Conservation (phyloP, 2,888 invertebrate genomes). For the Pheosia gnoma region DNA sequence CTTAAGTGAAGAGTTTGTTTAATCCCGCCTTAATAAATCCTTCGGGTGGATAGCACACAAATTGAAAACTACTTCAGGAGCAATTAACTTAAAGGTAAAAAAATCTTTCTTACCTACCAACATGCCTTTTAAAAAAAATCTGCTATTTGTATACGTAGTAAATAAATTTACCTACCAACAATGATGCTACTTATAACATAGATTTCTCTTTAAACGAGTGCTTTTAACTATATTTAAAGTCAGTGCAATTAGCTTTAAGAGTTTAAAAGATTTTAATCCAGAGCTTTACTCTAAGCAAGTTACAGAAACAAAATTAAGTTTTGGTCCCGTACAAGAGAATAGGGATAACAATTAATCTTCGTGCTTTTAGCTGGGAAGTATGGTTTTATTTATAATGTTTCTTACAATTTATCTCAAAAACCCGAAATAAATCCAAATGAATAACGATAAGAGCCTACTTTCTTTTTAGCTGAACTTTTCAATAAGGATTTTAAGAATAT, state of each 20-base stretch:
- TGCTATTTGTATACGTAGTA: neutral
- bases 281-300: conserved; percentile 63
- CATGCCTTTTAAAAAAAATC: neutral
- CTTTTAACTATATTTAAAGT: conserved; percentile 28
- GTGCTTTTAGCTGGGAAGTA: conserved; percentile 54
- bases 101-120: neutral
- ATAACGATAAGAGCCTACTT: too few relatives aligned
- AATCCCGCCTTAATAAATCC: conserved; percentile 23
- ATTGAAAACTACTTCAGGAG: conserved; percentile 19
- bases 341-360: conserved; percentile 75
- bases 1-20: conserved; percentile 28
- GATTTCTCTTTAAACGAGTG: conserved; percentile 10
- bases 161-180: neutral
- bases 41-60: conserved; percentile 18
- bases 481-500: too few relatives aligned
- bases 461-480: too few relatives aligned
- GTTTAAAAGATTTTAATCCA: conserved; percentile 62
- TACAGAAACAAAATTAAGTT: conserved; percentile 77
- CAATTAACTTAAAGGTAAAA: conserved; percentile 20
- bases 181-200: neutral
- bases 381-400: conserved; percentile 37
- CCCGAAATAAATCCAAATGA: too few relatives aligned
- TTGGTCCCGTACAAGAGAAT: conserved; percentile 64
- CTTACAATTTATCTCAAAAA: neutral
- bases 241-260: conserved; percentile 37